Conservation (phyloP, 2,888 invertebrate genomes). For the Malachius bipustulatus region DNA sequence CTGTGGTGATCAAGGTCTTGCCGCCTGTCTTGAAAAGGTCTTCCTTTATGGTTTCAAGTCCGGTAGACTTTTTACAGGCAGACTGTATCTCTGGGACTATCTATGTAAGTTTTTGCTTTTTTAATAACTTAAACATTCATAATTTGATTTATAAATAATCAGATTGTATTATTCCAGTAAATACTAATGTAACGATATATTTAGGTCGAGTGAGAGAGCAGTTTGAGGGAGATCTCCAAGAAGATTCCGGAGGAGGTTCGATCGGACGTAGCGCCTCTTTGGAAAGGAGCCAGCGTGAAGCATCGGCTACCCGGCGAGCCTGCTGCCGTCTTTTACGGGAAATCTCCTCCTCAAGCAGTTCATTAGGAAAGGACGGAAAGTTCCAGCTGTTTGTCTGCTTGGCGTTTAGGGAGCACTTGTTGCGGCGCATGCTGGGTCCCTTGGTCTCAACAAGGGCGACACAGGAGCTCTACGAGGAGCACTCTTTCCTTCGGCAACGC, state of each 20-base stretch:
- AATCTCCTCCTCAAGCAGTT: slow-evolving; percentile 70
- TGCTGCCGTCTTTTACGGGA: slow-evolving; percentile 84
- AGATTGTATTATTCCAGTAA: too few relatives aligned
- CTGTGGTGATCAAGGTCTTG: slow-evolving; percentile 92
- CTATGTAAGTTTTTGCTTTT: slow-evolving; percentile 53
- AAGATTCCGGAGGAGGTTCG: slow-evolving; percentile 42
- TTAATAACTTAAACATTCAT: background rate
- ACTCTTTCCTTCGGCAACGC: slow-evolving; percentile 83
- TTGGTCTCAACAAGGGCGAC: slow-evolving; percentile 85
- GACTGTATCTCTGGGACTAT: slow-evolving; percentile 97
- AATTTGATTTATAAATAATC: background rate
- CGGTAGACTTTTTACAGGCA: slow-evolving; percentile 80
- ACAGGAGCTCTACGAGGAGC: slow-evolving; percentile 89
- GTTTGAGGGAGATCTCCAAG: slow-evolving; percentile 60
- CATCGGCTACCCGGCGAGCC: slow-evolving; percentile 67
- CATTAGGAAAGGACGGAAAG: slow-evolving; percentile 95
- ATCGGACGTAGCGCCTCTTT: slow-evolving; percentile 29
- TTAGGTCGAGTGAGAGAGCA: slow-evolving; percentile 71
- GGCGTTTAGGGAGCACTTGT: slow-evolving; percentile 74
- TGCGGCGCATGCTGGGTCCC: slow-evolving; percentile 84
- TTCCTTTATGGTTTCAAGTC: slow-evolving; percentile 95
- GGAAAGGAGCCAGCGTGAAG: slow-evolving; percentile 36
- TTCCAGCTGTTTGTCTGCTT: slow-evolving; percentile 94
- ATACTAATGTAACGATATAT: too few relatives aligned
- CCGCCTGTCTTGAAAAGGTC: slow-evolving; percentile 85